Evolutionary conservation across 2,797 vertebrate species (phyloP).

Genomic region (Sitta carolinensis): DNA sequence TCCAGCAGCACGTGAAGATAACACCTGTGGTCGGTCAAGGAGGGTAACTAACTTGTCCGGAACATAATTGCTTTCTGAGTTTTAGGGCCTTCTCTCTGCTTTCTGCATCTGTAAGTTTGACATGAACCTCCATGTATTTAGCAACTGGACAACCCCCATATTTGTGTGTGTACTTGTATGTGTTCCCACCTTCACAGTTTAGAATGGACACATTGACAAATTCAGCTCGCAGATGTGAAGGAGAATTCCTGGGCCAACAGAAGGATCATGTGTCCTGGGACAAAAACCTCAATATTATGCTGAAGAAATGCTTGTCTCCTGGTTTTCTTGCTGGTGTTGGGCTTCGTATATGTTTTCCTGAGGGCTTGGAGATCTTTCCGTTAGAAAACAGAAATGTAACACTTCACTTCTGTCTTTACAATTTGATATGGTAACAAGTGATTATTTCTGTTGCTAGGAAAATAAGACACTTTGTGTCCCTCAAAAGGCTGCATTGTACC

Average conservation of each 20-base stretch:
- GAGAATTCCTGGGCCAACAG: neutral
- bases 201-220: neutral
- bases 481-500: conserved; percentile 86
- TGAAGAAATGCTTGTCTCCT: neutral
- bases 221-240: neutral
- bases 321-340: neutral
- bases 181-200: neutral
- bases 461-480: conserved; percentile 93
- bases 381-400: neutral
- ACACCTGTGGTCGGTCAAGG: conserved; percentile 92
- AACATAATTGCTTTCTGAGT: neutral
- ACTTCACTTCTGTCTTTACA: neutral
- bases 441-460: conserved; percentile 84
- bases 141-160: neutral
- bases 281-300: accelerated
- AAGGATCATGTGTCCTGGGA: neutral
- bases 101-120: neutral
- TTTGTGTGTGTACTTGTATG: neutral
- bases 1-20: conserved; percentile 93
- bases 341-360: neutral
- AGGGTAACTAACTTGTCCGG: conserved; percentile 81
- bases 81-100: neutral
- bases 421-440: conserved; percentile 52
- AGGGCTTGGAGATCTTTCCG: neutral
- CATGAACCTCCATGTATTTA: neutral